phyloP scores from a whole-genome alignment of 2,797 vertebrate genomes.

The Coracias cyanogaster region DNA sequence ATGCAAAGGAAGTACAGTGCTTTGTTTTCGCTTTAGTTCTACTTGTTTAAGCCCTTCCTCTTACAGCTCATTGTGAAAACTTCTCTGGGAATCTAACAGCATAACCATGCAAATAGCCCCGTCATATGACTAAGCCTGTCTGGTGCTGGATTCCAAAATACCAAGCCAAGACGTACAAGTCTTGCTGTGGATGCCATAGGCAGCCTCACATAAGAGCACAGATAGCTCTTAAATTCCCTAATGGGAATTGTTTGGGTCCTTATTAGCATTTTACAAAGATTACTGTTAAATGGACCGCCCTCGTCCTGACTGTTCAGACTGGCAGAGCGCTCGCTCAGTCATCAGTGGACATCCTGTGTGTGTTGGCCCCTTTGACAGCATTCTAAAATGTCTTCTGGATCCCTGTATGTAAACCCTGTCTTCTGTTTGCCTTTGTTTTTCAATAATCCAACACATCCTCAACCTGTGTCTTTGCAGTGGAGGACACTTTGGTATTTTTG shows the following conservation, averaged over 20 bases:
- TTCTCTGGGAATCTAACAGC: background rate
- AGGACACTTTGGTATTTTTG: background rate
- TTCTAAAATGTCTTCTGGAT: background rate
- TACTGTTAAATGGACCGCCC: background rate
- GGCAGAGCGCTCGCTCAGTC: background rate
- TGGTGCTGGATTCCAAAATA: conserved; percentile 13
- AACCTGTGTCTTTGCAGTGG: background rate
- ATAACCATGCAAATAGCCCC: conserved; percentile 11
- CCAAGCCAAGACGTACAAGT: background rate
- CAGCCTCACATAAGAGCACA: conserved; percentile 19
- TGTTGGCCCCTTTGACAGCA: background rate
- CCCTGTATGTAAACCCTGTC: background rate
- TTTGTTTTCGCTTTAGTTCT: conserved; percentile 12
- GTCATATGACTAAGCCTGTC: conserved; percentile 32
- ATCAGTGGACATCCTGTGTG: fast-evolving
- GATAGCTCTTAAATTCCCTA: background rate
- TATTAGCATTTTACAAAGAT: conserved; percentile 32
- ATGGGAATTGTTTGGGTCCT: conserved; percentile 22
- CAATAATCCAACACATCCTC: background rate
- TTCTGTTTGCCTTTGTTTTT: background rate
- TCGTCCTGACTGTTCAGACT: background rate
- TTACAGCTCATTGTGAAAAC: conserved; percentile 29
- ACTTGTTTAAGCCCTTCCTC: conserved; percentile 33
- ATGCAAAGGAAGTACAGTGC: background rate
- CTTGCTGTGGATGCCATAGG: conserved; percentile 9